Conservation (phyloP, 2,888 invertebrate genomes). For the Athalia circularis region DNA sequence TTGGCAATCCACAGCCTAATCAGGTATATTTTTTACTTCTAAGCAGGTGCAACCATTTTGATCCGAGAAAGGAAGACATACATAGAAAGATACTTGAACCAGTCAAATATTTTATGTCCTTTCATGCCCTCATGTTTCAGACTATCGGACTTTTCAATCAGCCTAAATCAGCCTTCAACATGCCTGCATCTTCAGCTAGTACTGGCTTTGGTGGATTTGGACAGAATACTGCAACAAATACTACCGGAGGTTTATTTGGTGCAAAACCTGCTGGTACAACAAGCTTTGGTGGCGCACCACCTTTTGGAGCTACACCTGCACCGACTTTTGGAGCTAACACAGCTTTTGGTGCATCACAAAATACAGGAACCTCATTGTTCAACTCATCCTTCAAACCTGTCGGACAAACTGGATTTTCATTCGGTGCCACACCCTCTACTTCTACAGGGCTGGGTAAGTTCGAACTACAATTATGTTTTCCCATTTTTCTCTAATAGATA, state of each 20-base stretch:
- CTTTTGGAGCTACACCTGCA: constrained; percentile 63
- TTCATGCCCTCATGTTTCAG: constrained; percentile 53
- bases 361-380: constrained; percentile 70
- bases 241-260: constrained; percentile 71
- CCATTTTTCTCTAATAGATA: too few species aligned
- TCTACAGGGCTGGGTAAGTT: constrained; percentile 66
- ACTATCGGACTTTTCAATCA: constrained; percentile 73
- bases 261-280: constrained; percentile 73
- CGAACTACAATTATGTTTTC: neutral
- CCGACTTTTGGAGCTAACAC: constrained; percentile 60
- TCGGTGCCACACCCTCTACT: constrained; percentile 64
- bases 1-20: constrained; percentile 70
- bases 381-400: constrained; percentile 74
- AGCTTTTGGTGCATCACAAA: constrained; percentile 68
- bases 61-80: neutral
- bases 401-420: constrained; percentile 71
- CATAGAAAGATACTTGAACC: neutral
- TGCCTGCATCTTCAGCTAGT: constrained; percentile 67
- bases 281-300: constrained; percentile 71
- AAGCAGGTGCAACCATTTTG: neutral
- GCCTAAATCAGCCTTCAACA: constrained; percentile 72
- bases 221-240: constrained; percentile 60
- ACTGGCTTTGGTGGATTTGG: constrained; percentile 75
- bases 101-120: neutral
- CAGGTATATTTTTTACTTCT: constrained; percentile 60